These are phyloP conservation scores for Carduelis carduelis DNA, from an alignment of 2,797 vertebrate genomes.

Conservation along the genomic window DNA sequence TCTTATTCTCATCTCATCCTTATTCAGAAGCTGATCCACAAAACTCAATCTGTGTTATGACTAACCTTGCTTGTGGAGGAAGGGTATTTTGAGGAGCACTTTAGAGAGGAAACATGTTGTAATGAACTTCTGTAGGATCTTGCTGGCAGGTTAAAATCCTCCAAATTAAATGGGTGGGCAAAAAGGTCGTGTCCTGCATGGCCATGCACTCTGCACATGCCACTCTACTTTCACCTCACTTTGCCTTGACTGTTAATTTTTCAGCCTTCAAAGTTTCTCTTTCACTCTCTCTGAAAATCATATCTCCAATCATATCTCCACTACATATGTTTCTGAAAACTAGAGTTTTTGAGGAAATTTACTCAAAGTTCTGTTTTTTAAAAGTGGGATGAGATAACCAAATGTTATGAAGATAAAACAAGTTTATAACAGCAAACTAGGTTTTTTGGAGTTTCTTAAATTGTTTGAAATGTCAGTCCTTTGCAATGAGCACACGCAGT, in stretches of 20 bases:
- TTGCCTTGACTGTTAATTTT: neutral
- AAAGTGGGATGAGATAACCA: neutral
- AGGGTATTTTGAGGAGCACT: neutral
- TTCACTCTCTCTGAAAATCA: neutral
- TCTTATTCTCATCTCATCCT: neutral
- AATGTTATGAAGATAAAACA: neutral
- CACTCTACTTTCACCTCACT: neutral
- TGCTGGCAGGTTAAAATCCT: neutral
- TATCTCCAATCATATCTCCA: neutral
- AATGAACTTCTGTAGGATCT: neutral
- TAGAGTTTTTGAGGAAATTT: neutral
- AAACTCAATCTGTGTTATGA: neutral
- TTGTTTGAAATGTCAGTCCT: neutral
- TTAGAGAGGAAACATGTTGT: neutral
- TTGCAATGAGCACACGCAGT: neutral
- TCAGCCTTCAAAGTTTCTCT: neutral
- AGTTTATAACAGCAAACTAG: neutral
- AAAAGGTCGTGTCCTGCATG: neutral
- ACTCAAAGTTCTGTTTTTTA: neutral
- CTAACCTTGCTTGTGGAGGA: neutral
- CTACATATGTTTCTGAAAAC: neutral
- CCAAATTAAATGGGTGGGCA: neutral
- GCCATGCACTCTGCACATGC: accelerated
- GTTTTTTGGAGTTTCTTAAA: neutral
- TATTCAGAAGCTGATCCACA: neutral